Conservation (phyloP, 1,140 invertebrate species). For the Temnothorax nylanderi region DNA sequence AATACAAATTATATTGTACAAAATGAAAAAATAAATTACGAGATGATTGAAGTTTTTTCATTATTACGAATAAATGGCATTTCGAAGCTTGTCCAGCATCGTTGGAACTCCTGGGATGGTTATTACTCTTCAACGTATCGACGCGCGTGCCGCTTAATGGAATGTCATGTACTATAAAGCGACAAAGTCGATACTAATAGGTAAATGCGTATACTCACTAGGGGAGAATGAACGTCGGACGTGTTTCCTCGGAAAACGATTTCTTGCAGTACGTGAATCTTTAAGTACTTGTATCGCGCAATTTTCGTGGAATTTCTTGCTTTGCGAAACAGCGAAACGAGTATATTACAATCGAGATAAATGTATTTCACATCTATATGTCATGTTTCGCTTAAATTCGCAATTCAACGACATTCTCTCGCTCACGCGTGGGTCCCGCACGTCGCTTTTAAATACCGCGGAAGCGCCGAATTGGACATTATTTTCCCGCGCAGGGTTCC, state of each 20-base stretch:
- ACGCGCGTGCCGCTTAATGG: conserved; percentile 35
- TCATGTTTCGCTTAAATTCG: background rate
- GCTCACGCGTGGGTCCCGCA: background rate
- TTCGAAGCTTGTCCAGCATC: conserved; percentile 10
- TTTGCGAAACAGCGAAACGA: background rate
- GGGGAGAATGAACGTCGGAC: background rate
- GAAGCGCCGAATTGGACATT: conserved; percentile 37
- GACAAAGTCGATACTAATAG: conserved; percentile 49
- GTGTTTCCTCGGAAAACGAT: background rate
- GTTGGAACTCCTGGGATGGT: background rate
- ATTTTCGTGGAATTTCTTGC: background rate
- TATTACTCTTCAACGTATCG: conserved; percentile 42
- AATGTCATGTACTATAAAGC: conserved; percentile 40
- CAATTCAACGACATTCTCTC: background rate
- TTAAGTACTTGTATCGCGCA: background rate
- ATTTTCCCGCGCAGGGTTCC: background rate
- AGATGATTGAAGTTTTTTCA: background rate
- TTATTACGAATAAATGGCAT: conserved; percentile 4
- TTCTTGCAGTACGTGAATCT: background rate
- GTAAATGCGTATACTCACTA: conserved; percentile 21
- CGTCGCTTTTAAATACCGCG: background rate
- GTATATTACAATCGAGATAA: background rate
- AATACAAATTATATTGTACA: background rate
- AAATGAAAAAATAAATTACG: background rate
- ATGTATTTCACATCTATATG: background rate